Evolutionary conservation across 2,797 vertebrate genomes (phyloP).

Genomic region (Coendou prehensilis): DNA sequence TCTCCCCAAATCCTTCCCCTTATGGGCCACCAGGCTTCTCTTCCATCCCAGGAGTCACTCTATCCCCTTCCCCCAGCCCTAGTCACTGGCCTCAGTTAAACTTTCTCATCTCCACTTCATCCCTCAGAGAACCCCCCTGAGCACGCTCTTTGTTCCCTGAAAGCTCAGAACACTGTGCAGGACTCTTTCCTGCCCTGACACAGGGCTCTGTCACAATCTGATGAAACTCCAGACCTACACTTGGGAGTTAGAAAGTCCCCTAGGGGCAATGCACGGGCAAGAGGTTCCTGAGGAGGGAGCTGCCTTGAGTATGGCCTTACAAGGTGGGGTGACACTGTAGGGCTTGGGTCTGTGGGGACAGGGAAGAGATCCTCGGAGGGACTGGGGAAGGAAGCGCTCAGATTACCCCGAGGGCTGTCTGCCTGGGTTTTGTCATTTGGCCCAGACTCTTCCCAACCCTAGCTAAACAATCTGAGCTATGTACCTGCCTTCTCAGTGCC

Average conservation of each 20-base stretch:
- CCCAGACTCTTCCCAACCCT: not conserved
- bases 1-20: not conserved
- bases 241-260: not conserved
- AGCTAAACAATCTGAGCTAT: not conserved
- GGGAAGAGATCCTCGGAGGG: not conserved
- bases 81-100: not conserved
- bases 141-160: not conserved
- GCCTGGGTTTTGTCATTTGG: not conserved
- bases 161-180: not conserved
- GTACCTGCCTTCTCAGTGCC: not conserved
- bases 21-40: not conserved
- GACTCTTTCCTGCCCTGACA: not conserved
- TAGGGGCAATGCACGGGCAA: not conserved
- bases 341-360: not conserved
- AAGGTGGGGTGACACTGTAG: not conserved
- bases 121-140: not conserved
- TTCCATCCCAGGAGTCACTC: not conserved
- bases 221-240: not conserved
- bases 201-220: not conserved
- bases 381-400: accelerated
- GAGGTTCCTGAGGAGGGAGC: not conserved
- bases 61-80: not conserved
- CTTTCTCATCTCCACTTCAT: not conserved
- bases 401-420: not conserved
- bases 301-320: not conserved